Base-by-base conservation (phyloP, 2,888 invertebrate species). In the Physocephala rufipes region DNA sequence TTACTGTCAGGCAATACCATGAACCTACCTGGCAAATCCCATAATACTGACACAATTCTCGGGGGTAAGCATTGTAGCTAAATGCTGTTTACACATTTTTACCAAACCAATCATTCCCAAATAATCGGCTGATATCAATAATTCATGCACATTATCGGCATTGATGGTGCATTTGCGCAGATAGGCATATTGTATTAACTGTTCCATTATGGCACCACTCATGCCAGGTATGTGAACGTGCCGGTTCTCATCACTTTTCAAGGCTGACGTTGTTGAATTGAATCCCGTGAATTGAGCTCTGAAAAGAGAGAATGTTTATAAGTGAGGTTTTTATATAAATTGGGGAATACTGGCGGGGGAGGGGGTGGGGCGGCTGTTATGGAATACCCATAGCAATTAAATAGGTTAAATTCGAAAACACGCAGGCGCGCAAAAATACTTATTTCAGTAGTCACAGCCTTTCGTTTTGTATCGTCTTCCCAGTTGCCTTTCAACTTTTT, bases 91-190 rank as follows among this genome's bases (percentile, higher is more conserved):
- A 85, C 96, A 96, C 24, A 92, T 88, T 76, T 93, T 90, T 66
- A 95, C 88, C 59, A 96, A 90, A 0, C 95, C 95, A 61, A 93
- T 87, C 76, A 96, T 92, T 79, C 93, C 92, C 69, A 97, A 90
- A 83, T 95, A 96, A 87, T 97, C 96, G 2, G 96, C 95, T 0
- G 93, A 92, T 78, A 93, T 91, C 53, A 96, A 88, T 16, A 97
- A 87, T 79, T 92, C 90, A 79, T 93, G 92, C 0, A 96, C 95
- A 82, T 95, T 96, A 45, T 91, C 89, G 49, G 90, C 89, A 71
- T 89, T 91, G 28, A 97, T 90, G 73, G 91, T 90, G 68, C 94
- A 89, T 75, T 91, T 91, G 67, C 95, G 89, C 55, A 95, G 87
- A 85, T 97, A 97, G 0, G 95, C 93, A 85, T 93, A 96, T 77